These are phyloP conservation scores for Enhydra lutris DNA, from an alignment of 2,113 vertebrate genomes.

Conservation along the genomic window DNA sequence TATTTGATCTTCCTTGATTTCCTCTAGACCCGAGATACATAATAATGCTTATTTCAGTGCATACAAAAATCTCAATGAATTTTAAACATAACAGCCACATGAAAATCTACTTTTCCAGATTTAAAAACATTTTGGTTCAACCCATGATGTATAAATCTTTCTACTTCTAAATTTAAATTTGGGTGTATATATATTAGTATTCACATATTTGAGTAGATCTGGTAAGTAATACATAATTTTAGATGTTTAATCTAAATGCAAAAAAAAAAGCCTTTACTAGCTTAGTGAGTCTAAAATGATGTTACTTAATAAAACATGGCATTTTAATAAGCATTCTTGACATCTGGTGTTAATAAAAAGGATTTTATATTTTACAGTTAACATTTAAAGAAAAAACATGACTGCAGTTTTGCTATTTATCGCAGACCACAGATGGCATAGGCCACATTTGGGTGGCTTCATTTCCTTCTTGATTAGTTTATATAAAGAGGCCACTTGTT, in stretches of 20 bases:
- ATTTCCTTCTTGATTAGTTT: constrained; percentile 56
- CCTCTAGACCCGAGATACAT: background rate
- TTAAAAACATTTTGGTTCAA: background rate
- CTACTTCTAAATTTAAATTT: constrained; percentile 49
- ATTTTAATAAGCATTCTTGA: constrained; percentile 75
- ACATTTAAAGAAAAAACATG: background rate
- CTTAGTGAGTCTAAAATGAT: constrained; percentile 71
- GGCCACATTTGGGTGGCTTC: constrained; percentile 34
- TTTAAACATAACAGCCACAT: background rate
- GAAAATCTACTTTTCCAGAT: constrained; percentile 33
- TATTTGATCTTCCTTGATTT: constrained; percentile 5
- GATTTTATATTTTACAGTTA: constrained; percentile 66
- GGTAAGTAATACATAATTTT: constrained; percentile 16
- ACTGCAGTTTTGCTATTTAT: constrained; percentile 25
- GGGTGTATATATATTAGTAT: constrained; percentile 15
- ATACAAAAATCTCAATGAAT: constrained; percentile 19
- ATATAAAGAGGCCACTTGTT: constrained; percentile 50
- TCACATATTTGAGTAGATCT: constrained; percentile 24
- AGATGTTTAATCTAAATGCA: constrained; percentile 21
- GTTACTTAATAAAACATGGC: constrained; percentile 71
- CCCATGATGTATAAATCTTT: background rate
- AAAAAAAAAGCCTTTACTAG: constrained; percentile 14
- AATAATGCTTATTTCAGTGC: constrained; percentile 4
- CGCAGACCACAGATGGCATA: constrained; percentile 29
- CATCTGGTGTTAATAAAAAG: constrained; percentile 77